Evolutionary conservation across 2,888 invertebrate genomes (phyloP).

Genomic region (Rotaria magnacalcarata): DNA sequence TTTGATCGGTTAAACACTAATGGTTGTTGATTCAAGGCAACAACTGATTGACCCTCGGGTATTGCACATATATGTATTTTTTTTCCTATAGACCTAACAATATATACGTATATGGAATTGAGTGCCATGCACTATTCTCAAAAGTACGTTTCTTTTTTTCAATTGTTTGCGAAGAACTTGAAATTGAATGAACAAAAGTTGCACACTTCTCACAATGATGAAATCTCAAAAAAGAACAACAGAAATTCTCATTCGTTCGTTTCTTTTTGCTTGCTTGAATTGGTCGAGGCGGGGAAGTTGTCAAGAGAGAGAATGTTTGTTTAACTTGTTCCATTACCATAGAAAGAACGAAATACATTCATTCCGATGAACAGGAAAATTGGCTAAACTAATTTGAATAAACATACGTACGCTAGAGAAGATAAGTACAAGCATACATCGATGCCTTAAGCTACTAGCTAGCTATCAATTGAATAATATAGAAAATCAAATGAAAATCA

Average conservation of each 20-base stretch:
- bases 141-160: not conserved
- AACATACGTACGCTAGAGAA: not conserved
- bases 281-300: not conserved
- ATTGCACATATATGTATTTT: slow-evolving; percentile 2
- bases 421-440: not conserved
- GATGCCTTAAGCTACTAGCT: not conserved
- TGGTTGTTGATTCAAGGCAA: slow-evolving; percentile 31
- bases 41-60: slow-evolving; percentile 18
- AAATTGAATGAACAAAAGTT: slow-evolving; percentile 18
- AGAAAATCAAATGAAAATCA: not conserved
- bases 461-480: not conserved
- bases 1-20: not conserved
- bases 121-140: slow-evolving; percentile 18
- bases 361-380: slow-evolving; percentile 29
- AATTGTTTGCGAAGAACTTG: slow-evolving; percentile 24
- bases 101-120: not conserved
- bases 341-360: slow-evolving; percentile 8
- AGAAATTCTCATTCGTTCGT: not conserved
- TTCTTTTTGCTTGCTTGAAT: not conserved
- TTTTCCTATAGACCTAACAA: not conserved
- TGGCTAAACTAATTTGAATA: slow-evolving; percentile 26
- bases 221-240: not conserved
- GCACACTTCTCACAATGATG: slow-evolving; percentile 26
- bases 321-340: slow-evolving; percentile 28
- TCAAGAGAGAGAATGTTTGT: not conserved